Percentiles rank a stretch among this genome's conserved stretches.
Conservation (phyloP, 2,888 invertebrate genomes). For the Xylocampa areola region DNA sequence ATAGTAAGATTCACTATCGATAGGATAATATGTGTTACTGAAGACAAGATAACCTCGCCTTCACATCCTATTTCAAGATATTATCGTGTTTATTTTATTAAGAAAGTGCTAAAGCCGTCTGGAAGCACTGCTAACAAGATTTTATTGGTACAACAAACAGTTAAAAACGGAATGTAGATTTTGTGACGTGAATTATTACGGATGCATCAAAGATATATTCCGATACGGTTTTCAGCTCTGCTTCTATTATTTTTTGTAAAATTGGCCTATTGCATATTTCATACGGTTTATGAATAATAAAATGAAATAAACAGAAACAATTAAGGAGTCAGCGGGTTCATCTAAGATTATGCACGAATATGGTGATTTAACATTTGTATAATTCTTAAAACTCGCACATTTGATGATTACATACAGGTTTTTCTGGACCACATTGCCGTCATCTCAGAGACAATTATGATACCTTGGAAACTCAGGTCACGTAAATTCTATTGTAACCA, state of each 20-base stretch:
- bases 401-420: constrained; percentile 15
- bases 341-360: constrained; percentile 30
- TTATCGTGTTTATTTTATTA: constrained; percentile 34
- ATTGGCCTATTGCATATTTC: not conserved
- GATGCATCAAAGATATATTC: not conserved
- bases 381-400: constrained; percentile 19
- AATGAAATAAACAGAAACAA: constrained; percentile 5
- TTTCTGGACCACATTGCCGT: constrained; percentile 10
- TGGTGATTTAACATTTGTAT: constrained; percentile 26
- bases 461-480: constrained; percentile 22
- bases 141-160: not conserved
- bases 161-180: not conserved
- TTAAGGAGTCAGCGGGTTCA: constrained; percentile 16
- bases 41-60: constrained; percentile 34
- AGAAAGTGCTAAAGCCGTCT: constrained; percentile 1
- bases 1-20: constrained; percentile 48
- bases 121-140: not conserved
- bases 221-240: too few relatives aligned
- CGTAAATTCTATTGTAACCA: constrained; percentile 22
- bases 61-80: constrained; percentile 35
- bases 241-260: too few relatives aligned
- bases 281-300: not conserved
- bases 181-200: not conserved
- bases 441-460: constrained; percentile 21
- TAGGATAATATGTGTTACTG: constrained; percentile 39